phyloP scores from a whole-genome alignment of 2,113 vertebrate species.

The Bufo gargarizans region DNA sequence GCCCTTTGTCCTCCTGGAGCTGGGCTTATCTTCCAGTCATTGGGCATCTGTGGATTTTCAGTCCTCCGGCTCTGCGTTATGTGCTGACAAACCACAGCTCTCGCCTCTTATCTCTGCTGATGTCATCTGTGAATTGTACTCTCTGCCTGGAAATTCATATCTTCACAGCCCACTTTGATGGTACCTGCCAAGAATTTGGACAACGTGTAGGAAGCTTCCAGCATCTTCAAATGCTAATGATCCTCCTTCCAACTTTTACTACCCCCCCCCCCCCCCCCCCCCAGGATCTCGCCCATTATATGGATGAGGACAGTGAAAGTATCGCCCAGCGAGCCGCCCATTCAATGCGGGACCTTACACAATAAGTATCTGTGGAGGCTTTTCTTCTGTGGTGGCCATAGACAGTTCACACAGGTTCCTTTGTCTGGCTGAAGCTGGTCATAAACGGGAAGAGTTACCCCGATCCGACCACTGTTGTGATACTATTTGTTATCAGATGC shows the following conservation, averaged over 20 bases:
- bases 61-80: background rate
- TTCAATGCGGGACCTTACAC: background rate
- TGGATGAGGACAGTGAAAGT: conserved; percentile 1
- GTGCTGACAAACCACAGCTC: conserved; percentile 28
- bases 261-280: background rate
- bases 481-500: too few relatives aligned
- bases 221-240: background rate
- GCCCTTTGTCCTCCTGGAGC: conserved; percentile 36
- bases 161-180: background rate
- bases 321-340: background rate
- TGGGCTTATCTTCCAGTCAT: background rate
- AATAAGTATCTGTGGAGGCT: background rate
- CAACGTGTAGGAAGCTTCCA: background rate
- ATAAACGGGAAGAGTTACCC: background rate
- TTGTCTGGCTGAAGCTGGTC: background rate
- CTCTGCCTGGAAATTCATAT: background rate
- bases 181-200: conserved; percentile 20
- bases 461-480: too few relatives aligned
- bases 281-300: background rate
- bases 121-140: background rate
- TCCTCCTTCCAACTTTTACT: background rate
- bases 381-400: too few relatives aligned
- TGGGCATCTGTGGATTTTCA: conserved; percentile 45
- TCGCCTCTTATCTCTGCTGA: background rate
- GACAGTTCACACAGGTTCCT: background rate